A percentile compares a stretch with the other conserved stretches of the same genome.
These are phyloP conservation scores for Arion vulgaris DNA, from an alignment of 1,140 invertebrate genomes.

Conservation along the genomic window DNA sequence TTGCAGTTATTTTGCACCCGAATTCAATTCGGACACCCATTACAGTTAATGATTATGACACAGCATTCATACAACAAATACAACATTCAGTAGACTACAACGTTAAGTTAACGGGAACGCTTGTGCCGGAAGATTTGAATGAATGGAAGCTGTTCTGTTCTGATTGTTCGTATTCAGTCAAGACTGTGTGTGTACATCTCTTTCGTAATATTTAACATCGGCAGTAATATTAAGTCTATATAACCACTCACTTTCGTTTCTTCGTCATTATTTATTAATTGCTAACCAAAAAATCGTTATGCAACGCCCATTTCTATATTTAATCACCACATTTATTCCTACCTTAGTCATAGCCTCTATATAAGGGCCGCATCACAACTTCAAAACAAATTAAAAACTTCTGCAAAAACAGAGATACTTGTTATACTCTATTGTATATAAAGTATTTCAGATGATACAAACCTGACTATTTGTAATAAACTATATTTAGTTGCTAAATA, in stretches of 20 bases:
- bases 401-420: background rate
- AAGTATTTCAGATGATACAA: no score
- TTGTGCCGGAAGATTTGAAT: constrained; percentile 16
- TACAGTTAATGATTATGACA: no score
- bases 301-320: background rate
- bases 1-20: no score
- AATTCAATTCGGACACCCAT: no score
- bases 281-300: background rate
- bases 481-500: no score
- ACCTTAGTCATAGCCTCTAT: background rate
- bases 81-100: no score
- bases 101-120: no score
- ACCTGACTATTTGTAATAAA: no score
- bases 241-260: background rate
- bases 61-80: no score
- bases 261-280: background rate
- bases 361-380: background rate
- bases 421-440: no score
- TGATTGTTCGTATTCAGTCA: background rate
- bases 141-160: background rate
- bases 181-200: background rate
- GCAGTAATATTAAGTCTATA: no score
- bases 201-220: no score
- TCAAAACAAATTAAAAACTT: background rate
- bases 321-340: background rate